phyloP scores from a whole-genome alignment of 2,797 vertebrate genomes.

The Anas flavirostris region DNA sequence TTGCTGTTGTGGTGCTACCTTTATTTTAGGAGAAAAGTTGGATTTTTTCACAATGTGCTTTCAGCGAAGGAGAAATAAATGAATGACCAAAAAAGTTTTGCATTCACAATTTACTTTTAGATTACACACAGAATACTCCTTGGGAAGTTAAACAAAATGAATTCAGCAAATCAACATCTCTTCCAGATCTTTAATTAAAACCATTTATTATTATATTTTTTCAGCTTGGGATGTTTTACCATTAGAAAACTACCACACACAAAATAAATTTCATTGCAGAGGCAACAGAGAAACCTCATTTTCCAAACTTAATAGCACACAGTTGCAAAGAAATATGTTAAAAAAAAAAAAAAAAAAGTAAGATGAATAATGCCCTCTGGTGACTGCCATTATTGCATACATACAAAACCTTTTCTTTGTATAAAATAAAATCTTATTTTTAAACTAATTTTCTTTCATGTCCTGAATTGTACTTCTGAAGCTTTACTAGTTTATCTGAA shows the following conservation, averaged over 20 bases:
- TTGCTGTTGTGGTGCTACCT: neutral
- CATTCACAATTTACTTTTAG: neutral
- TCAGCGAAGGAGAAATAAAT: neutral
- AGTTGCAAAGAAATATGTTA: neutral
- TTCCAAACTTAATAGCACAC: neutral
- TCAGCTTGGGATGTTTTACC: neutral
- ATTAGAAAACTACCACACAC: neutral
- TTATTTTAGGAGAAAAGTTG: neutral
- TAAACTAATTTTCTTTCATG: neutral
- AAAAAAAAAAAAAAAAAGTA: neutral
- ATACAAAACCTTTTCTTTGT: neutral
- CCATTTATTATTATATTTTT: neutral
- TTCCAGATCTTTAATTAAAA: neutral
- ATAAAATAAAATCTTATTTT: neutral
- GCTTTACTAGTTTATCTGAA: neutral
- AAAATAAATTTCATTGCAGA: neutral
- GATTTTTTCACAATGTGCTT: neutral
- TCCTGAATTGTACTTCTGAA: neutral
- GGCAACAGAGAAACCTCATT: neutral
- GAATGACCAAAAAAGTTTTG: neutral
- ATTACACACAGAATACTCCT: neutral
- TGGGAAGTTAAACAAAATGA: neutral
- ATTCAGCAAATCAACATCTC: neutral
- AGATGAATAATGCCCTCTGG: neutral
- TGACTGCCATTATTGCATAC: neutral